Evolutionary conservation across 2,797 vertebrate genomes (phyloP).

Genomic region (Tapera naevia): DNA sequence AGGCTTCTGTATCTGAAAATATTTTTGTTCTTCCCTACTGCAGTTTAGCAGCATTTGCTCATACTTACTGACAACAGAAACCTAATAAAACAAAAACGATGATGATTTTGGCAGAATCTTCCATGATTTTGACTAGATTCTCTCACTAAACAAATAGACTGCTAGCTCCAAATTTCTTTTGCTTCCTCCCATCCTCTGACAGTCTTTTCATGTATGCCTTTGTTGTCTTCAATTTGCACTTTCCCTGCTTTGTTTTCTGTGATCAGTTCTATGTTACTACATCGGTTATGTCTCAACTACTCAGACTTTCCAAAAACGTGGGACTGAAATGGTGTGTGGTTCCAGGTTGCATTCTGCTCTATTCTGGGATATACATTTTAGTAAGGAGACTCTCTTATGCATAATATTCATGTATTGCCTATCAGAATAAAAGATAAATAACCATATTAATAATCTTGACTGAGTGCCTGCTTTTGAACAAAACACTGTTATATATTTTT

Average conservation of each 20-base stretch:
- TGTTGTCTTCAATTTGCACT: neutral
- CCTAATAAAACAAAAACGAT: neutral
- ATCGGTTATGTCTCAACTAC: neutral
- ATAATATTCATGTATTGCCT: neutral
- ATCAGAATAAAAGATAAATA: neutral
- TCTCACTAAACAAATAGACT: slow-evolving; percentile 35
- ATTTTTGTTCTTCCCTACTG: neutral
- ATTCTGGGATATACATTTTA: neutral
- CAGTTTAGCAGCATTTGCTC: slow-evolving; percentile 22
- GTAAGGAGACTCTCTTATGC: neutral
- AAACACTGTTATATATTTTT: neutral
- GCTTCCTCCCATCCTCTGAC: neutral
- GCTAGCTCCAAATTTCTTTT: slow-evolving; percentile 6
- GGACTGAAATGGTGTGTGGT: neutral
- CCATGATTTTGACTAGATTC: slow-evolving; percentile 39
- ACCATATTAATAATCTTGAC: neutral
- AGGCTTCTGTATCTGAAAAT: slow-evolving; percentile 36
- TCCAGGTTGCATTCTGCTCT: neutral
- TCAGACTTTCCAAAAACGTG: neutral
- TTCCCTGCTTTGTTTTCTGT: neutral
- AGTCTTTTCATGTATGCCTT: neutral
- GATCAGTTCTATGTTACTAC: neutral
- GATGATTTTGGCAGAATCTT: slow-evolving; percentile 45
- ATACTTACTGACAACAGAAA: slow-evolving; percentile 32
- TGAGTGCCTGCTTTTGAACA: neutral